Percentiles rank a stretch among this genome's conserved stretches.
phyloP scores from a whole-genome alignment of 1,140 invertebrate genomes.

The Diorhabda sublineata region DNA sequence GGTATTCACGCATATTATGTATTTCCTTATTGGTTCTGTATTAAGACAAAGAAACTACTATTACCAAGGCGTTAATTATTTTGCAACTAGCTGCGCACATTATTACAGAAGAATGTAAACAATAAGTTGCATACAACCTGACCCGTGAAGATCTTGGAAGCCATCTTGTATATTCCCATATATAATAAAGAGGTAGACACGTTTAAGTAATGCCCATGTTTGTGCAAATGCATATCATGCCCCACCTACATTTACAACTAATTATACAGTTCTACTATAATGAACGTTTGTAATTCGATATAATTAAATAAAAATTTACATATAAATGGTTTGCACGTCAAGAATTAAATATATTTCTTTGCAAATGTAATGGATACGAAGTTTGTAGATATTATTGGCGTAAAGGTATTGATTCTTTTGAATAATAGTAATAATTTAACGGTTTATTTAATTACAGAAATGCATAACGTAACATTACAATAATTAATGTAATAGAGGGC shows the following conservation, averaged over 20 bases:
- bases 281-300: slow-evolving; percentile 2
- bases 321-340: neutral
- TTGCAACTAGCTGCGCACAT: neutral
- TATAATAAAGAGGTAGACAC: neutral
- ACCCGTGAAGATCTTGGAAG: neutral
- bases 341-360: neutral
- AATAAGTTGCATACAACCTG: neutral
- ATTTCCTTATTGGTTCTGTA: too few species aligned
- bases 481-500: too few species aligned
- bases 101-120: neutral
- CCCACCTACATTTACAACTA: neutral
- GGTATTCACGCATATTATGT: too few species aligned
- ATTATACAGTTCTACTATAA: neutral
- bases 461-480: too few species aligned
- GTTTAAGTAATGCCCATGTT: neutral
- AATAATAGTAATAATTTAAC: too few species aligned
- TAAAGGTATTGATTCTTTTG: too few species aligned
- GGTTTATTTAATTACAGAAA: too few species aligned
- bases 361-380: too few species aligned
- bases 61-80: slow-evolving; percentile 3
- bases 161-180: slow-evolving; percentile 2
- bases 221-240: slow-evolving; percentile 2
- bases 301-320: neutral
- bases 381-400: too few species aligned
- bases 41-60: neutral